A percentile compares a stretch with the other conserved stretches of the same genome.
phyloP scores from a whole-genome alignment of 2,888 invertebrate species.

The Bugulina stolonifera region DNA sequence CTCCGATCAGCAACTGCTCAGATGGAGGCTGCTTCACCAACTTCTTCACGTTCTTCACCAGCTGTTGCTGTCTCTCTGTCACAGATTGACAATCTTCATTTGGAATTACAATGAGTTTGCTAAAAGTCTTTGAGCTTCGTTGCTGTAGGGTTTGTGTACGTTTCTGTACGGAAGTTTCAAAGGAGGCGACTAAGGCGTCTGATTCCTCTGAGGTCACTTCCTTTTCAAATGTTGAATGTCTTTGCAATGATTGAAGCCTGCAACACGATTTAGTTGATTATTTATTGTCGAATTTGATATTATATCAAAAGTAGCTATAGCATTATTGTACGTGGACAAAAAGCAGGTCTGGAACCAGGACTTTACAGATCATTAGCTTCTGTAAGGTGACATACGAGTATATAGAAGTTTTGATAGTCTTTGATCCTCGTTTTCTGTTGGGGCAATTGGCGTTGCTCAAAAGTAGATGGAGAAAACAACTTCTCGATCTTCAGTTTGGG shows the following conservation, averaged over 20 bases:
- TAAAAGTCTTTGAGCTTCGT: not conserved
- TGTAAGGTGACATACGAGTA: too few species aligned
- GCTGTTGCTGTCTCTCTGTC: not conserved
- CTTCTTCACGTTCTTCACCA: not conserved
- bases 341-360: too few species aligned
- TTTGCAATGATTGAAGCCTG: constrained; percentile 3
- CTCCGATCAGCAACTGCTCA: not conserved
- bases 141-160: not conserved
- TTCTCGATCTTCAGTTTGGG: too few species aligned
- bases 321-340: too few species aligned
- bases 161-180: not conserved
- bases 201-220: not conserved
- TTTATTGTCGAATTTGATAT: too few species aligned
- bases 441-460: too few species aligned
- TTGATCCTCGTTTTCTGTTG: too few species aligned
- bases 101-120: not conserved
- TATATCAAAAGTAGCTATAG: too few species aligned
- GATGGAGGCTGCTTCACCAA: not conserved
- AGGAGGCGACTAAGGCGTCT: not conserved
- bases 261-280: too few species aligned
- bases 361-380: too few species aligned
- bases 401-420: too few species aligned
- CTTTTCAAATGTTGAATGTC: not conserved
- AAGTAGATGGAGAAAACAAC: too few species aligned
- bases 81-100: not conserved